Conservation (phyloP, 2,113 vertebrate genomes). For the Cranoglanis bouderius region DNA sequence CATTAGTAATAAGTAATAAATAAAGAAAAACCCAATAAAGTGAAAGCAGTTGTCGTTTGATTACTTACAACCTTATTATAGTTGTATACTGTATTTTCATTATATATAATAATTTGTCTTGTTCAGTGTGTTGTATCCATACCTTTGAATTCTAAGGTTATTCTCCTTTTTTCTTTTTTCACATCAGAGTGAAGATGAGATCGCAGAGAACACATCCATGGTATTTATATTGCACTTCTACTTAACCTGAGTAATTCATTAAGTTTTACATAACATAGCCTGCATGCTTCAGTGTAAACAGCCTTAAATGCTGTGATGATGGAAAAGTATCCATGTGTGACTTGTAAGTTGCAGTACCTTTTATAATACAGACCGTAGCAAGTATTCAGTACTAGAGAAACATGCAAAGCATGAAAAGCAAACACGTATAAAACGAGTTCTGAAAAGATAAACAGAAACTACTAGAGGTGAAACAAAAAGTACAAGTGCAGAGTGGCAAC, state of each 20-base stretch:
- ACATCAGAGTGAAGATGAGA: constrained; percentile 68
- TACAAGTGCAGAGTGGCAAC: neutral
- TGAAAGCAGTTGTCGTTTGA: neutral
- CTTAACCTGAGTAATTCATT: neutral
- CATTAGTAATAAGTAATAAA: neutral
- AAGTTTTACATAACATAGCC: too few relatives aligned
- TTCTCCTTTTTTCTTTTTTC: constrained; percentile 28
- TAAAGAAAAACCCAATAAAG: neutral
- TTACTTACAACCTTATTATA: neutral
- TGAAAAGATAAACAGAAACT: neutral
- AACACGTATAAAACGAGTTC: neutral
- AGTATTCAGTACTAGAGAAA: neutral
- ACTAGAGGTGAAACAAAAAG: neutral
- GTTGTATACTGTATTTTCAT: neutral
- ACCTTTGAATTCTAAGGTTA: neutral
- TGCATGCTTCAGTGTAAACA: neutral
- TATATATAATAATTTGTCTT: neutral
- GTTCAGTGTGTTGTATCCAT: neutral
- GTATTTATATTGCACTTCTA: constrained; percentile 55
- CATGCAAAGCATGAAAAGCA: neutral
- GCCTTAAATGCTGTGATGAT: neutral
- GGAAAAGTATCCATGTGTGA: neutral
- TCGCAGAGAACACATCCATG: constrained; percentile 69
- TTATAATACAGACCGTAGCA: neutral
- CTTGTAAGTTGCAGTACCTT: neutral